phyloP scores from a whole-genome alignment of 2,888 invertebrate species.

The Ophion obscuratus region DNA sequence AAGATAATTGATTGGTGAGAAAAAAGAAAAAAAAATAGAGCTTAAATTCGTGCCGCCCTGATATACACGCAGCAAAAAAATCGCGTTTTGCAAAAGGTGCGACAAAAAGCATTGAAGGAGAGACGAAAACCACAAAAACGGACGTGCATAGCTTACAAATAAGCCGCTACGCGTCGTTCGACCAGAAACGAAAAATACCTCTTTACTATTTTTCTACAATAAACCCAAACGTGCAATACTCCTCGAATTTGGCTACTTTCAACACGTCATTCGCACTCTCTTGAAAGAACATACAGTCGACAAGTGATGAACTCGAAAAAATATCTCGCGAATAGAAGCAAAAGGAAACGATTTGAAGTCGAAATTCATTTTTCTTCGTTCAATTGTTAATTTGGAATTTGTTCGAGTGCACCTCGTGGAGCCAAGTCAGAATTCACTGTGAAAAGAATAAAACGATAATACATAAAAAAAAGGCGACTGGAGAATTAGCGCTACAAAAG shows the following conservation, averaged over 20 bases:
- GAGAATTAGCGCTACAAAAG: constrained; percentile 59
- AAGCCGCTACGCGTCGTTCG: constrained; percentile 3
- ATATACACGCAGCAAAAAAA: not conserved
- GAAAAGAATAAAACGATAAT: constrained; percentile 14
- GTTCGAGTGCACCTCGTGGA: constrained; percentile 36
- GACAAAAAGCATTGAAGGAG: constrained; percentile 48
- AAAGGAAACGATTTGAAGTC: not conserved
- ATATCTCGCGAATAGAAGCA: not conserved
- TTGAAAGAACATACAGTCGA: constrained; percentile 17
- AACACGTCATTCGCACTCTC: constrained; percentile 26
- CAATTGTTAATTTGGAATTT: constrained; percentile 2
- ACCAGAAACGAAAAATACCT: constrained; percentile 5
- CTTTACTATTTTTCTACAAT: constrained; percentile 9
- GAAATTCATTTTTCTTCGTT: not conserved
- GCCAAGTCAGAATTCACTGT: constrained; percentile 47
- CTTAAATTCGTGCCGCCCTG: too few relatives aligned
- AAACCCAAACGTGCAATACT: constrained; percentile 58
- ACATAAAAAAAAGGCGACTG: constrained; percentile 23
- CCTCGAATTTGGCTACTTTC: constrained; percentile 40
- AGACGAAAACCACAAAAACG: constrained; percentile 35
- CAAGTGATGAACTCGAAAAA: not conserved
- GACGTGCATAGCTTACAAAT: constrained; percentile 27
- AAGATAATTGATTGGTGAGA: too few relatives aligned
- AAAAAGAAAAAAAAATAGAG: too few relatives aligned
- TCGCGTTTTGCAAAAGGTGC: constrained; percentile 26